These are phyloP conservation scores for Xylocopa sonorina DNA, from an alignment of 1,140 invertebrate genomes.

Conservation along the genomic window DNA sequence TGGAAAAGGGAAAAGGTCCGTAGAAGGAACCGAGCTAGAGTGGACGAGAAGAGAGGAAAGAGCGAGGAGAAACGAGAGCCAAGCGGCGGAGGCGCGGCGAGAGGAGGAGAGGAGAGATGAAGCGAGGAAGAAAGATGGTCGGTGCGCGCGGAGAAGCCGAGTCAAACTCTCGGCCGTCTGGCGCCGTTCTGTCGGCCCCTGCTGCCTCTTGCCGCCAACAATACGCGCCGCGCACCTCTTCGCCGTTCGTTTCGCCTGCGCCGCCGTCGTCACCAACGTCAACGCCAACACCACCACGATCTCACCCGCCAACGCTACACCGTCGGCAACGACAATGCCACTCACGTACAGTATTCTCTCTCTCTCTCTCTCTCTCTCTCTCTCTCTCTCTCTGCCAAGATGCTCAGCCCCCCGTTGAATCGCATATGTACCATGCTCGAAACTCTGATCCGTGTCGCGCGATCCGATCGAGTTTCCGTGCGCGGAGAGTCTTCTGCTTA, in stretches of 20 bases:
- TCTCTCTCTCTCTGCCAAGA: too few relatives aligned
- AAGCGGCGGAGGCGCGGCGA: conserved; percentile 10
- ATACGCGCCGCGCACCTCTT: conserved; percentile 63
- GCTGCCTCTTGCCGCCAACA: conserved; percentile 70
- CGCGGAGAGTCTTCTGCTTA: not conserved
- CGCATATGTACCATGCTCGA: not conserved
- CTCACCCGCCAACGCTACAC: not conserved
- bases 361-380: too few relatives aligned
- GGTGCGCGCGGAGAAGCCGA: conserved; percentile 54
- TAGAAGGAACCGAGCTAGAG: conserved; percentile 36
- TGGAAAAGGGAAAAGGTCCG: conserved; percentile 31
- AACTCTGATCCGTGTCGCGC: conserved; percentile 21
- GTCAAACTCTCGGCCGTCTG: conserved; percentile 72
- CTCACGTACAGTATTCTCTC: conserved; percentile 24
- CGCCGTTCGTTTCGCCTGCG: conserved; percentile 14
- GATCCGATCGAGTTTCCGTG: conserved; percentile 43
- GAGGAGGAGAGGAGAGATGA: not conserved
- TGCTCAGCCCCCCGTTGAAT: conserved; percentile 32
- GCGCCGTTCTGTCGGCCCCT: conserved; percentile 77
- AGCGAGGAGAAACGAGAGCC: conserved; percentile 6
- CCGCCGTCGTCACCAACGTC: conserved; percentile 38
- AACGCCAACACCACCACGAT: conserved; percentile 47
- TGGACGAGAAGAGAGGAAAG: conserved; percentile 2
- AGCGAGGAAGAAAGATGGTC: conserved; percentile 39
- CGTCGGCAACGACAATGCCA: not conserved